phyloP scores from a whole-genome alignment of 2,797 vertebrate genomes.

The Vespertilio murinus region DNA sequence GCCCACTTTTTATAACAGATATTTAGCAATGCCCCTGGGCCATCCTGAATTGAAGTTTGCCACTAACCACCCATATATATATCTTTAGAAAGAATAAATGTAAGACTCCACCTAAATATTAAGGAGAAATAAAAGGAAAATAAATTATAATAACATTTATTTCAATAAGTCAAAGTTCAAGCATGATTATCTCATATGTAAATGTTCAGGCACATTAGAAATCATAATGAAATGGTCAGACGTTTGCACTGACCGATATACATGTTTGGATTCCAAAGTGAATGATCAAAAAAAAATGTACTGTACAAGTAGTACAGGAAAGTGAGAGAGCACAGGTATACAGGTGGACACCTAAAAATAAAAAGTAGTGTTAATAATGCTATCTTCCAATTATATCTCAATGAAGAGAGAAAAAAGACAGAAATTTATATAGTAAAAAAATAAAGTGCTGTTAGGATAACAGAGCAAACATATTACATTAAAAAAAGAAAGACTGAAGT shows the following conservation, averaged over 20 bases:
- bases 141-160: not conserved
- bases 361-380: not conserved
- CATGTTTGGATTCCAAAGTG: not conserved
- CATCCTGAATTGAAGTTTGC: not conserved
- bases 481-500: not conserved
- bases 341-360: not conserved
- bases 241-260: not conserved
- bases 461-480: not conserved
- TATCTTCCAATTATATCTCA: not conserved
- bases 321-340: not conserved
- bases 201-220: not conserved
- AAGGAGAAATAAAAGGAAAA: constrained; percentile 7
- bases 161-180: not conserved
- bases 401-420: not conserved
- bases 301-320: not conserved
- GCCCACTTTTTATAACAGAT: not conserved
- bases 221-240: not conserved
- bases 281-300: not conserved
- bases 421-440: not conserved
- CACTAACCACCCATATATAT: not conserved
- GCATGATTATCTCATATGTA: not conserved
- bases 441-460: not conserved
- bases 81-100: constrained; percentile 34
- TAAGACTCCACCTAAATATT: constrained; percentile 30
- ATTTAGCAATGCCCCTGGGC: not conserved